Evolutionary conservation across 1,140 invertebrate genomes (phyloP), one percentile per base, ranked within the genome.

Genomic region (Drosophila ficusphila): DNA sequence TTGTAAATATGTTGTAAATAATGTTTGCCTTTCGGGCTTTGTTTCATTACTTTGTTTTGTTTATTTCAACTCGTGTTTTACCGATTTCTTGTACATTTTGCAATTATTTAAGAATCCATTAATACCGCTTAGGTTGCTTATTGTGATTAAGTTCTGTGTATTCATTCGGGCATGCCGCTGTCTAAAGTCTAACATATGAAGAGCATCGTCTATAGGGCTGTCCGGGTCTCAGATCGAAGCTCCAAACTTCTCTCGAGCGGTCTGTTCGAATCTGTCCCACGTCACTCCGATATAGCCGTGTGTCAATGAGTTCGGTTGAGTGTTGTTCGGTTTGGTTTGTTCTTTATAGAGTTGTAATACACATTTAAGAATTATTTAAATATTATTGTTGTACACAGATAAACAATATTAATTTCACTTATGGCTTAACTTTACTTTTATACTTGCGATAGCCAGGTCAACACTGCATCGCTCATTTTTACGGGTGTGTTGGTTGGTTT

Each of bases 311-410:
- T 53, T 68, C 9, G 21, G 12, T 27, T 69, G 65, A 39, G 21
- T 75, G 58, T 71, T 34, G 31, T 23, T 51, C 19, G 33, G 48
- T 18, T 51, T 14, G n/a, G 18, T 36, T 38, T 39, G 25, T 54
- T 64, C 41, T 36, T 34, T 83, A 67, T 79, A 79, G 75, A 83
- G 71, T 81, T 62, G 16, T 62, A 86, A 75, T 86, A 85, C 79
- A 86, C 82, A 88, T 86, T 75, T 69, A 73, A 74, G 81, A 86
- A 88, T 76, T 88, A 86, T 79, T 81, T 81, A 65, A 73, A 73
- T 85, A 81, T 86, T 86, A 86, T 86, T 86, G 81, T 86, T 86
- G 77, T 81, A 86, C 81, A 86, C 81, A 86, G 82, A 88, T 86
- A 86, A 86, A 86, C 81, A 88, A 86, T 74, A 88, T 81, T 74